Evolutionary conservation across 1,140 invertebrate species (phyloP).

Genomic region (Drosophila kohkoa): DNA sequence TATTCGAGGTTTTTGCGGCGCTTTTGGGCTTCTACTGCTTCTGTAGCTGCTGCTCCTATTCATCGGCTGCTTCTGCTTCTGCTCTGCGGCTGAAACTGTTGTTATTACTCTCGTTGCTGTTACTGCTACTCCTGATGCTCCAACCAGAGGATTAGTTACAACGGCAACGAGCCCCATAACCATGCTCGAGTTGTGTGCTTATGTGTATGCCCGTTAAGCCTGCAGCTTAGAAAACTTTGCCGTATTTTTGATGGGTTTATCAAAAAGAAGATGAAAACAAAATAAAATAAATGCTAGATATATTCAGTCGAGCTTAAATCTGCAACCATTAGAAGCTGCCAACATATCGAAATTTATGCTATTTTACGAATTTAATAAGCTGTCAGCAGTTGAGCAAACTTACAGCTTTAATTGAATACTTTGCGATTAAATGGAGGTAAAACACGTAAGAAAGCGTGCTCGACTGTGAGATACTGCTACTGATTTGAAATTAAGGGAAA

Average conservation of each 20-base stretch:
- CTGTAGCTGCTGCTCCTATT: not conserved
- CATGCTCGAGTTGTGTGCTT: constrained; percentile 25
- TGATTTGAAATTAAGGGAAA: too few relatives aligned
- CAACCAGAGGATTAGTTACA: constrained; percentile 47
- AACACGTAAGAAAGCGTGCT: too few relatives aligned
- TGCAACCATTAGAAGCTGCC: constrained; percentile 3
- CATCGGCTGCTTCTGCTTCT: constrained; percentile 2
- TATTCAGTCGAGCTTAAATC: constrained; percentile 5
- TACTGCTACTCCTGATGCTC: not conserved
- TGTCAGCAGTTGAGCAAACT: constrained; percentile 1
- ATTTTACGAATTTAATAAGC: not conserved
- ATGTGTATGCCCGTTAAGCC: constrained; percentile 52
- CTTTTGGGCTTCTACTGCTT: constrained; percentile 33
- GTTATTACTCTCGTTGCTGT: constrained; percentile 10
- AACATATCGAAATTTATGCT: not conserved
- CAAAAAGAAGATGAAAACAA: constrained; percentile 14
- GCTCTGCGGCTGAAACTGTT: constrained; percentile 1
- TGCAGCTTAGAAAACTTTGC: constrained; percentile 53
- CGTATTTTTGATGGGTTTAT: constrained; percentile 44
- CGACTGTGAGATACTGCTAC: too few relatives aligned
- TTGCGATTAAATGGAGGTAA: not conserved
- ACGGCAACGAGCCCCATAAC: constrained; percentile 14
- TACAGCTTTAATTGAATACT: not conserved
- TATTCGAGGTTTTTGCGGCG: constrained; percentile 52
- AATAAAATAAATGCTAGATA: constrained; percentile 2